phyloP scores from a whole-genome alignment of 2,888 invertebrate species.

The Caenorhabditis zanzibari region DNA sequence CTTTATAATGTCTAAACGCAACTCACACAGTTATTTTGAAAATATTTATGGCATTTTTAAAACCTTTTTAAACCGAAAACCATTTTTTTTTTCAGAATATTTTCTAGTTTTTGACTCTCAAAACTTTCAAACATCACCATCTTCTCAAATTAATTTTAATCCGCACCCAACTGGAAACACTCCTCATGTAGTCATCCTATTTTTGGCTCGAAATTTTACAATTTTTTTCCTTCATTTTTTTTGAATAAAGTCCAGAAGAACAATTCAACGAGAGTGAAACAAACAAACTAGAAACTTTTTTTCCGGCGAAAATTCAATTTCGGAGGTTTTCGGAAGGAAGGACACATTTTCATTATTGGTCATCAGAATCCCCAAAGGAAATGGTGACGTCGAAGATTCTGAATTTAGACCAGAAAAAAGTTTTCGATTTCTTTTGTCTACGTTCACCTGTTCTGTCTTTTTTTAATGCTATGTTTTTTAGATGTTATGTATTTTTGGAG shows the following conservation, averaged over 20 bases:
- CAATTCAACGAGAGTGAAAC: neutral
- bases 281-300: neutral
- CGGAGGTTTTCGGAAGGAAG: neutral
- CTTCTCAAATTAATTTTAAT: too few relatives aligned
- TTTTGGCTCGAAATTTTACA: too few relatives aligned
- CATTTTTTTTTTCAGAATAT: too few relatives aligned
- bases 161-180: too few relatives aligned
- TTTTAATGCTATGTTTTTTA: neutral
- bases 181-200: too few relatives aligned
- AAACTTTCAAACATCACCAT: too few relatives aligned
- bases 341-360: neutral
- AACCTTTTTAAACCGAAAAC: too few relatives aligned
- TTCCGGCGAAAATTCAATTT: neutral
- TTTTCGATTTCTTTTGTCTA: neutral
- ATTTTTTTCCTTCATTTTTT: neutral
- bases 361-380: neutral
- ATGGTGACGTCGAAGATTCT: neutral
- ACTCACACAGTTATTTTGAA: too few relatives aligned
- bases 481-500: too few relatives aligned
- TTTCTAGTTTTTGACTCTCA: too few relatives aligned
- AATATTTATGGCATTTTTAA: too few relatives aligned
- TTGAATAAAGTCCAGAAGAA: slow-evolving; percentile 12
- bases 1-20: too few relatives aligned
- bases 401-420: neutral
- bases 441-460: neutral